These are phyloP conservation scores for Epizoanthus scotinus DNA, from an alignment of 92 coral and sea anemone species.

Conservation along the genomic window DNA sequence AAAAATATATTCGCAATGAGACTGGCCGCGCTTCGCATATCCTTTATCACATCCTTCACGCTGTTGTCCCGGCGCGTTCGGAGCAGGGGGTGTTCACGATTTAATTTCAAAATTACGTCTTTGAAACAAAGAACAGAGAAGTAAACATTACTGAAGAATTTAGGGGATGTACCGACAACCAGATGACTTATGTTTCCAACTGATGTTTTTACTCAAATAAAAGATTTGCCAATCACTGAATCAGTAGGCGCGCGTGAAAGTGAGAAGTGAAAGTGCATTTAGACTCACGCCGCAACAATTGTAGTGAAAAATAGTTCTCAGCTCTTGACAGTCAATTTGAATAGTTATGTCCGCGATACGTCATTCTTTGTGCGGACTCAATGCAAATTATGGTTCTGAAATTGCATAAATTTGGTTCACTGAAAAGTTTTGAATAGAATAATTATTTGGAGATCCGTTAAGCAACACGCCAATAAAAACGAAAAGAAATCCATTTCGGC, in stretches of 20 bases:
- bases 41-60: constrained; percentile 22
- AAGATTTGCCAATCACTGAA: background rate
- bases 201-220: constrained; percentile 1
- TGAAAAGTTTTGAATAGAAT: constrained; percentile 1
- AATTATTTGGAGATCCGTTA: constrained; percentile 8
- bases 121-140: constrained; percentile 28
- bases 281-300: background rate
- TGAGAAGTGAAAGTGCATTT: background rate
- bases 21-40: background rate
- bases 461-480: background rate
- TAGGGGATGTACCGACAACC: constrained; percentile 3
- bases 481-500: background rate
- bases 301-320: background rate
- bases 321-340: constrained; percentile 12
- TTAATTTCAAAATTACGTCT: constrained; percentile 41
- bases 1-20: constrained; percentile 35
- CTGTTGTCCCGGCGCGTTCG: constrained; percentile 7
- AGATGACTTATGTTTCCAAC: constrained; percentile 7
- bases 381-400: constrained; percentile 19
- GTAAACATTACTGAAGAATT: constrained; percentile 5
- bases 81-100: constrained; percentile 38
- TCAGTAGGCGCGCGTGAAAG: background rate
- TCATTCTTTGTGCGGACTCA: constrained; percentile 18
- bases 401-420: constrained; percentile 33
- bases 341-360: constrained; percentile 29